Conservation (phyloP, 2,797 vertebrate genomes). For the Channallabes apus region DNA sequence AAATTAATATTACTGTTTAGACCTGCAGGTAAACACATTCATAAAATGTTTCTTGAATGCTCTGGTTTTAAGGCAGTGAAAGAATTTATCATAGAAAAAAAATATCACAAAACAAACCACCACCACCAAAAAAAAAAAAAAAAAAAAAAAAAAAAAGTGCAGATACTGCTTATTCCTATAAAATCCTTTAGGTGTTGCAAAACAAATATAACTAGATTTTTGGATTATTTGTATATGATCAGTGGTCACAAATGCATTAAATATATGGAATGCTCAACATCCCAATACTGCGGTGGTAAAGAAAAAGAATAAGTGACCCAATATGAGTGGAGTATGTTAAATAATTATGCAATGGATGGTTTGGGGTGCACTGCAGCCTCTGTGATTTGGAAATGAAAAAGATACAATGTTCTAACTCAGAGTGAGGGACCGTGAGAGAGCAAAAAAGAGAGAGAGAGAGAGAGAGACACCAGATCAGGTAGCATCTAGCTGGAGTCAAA, state of each 20-base stretch:
- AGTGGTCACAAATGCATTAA: conserved; percentile 1
- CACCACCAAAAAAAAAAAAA: conserved; percentile 65
- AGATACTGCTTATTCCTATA: conserved; percentile 87
- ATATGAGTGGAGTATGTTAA: conserved; percentile 14
- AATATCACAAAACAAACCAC: conserved; percentile 80
- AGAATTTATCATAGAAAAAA: conserved; percentile 30
- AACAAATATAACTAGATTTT: conserved; percentile 31
- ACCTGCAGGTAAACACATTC: conserved; percentile 59
- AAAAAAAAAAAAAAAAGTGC: conserved; percentile 77
- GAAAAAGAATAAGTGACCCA: conserved; percentile 13
- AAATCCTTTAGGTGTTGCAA: conserved; percentile 34
- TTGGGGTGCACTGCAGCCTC: conserved; percentile 9
- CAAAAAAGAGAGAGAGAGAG: not conserved
- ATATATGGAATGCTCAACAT: conserved; percentile 41
- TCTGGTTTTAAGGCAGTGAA: conserved; percentile 82
- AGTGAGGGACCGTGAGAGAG: not conserved
- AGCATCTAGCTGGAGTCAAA: conserved; percentile 20
- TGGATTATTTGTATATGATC: not conserved
- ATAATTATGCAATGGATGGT: not conserved
- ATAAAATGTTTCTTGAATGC: conserved; percentile 64
- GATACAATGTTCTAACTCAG: conserved; percentile 15
- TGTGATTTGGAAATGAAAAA: not conserved
- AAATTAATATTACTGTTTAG: conserved; percentile 30
- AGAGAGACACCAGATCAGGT: not conserved
- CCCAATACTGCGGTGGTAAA: conserved; percentile 29